phyloP scores from a whole-genome alignment of 23 tunicate genomes.

The Aplidium turbinatum region DNA sequence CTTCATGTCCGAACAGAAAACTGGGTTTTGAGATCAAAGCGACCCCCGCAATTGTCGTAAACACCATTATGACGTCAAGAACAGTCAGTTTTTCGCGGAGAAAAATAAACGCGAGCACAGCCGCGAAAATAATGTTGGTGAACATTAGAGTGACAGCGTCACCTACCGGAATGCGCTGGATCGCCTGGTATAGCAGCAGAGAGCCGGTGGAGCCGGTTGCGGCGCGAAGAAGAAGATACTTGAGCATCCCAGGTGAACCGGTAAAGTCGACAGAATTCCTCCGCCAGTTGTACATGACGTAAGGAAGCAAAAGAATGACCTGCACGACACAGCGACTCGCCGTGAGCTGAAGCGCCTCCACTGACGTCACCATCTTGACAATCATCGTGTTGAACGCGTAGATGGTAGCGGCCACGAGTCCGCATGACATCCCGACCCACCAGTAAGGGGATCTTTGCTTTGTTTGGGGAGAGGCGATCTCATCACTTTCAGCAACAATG shows the following conservation, averaged over 20 bases:
- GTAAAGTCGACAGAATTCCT: slow-evolving; percentile 32
- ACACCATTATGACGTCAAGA: slow-evolving; percentile 16
- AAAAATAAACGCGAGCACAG: slow-evolving; percentile 4
- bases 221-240: slow-evolving; percentile 47
- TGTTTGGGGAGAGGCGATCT: no score
- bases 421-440: slow-evolving; percentile 37
- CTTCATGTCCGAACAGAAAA: slow-evolving; percentile 11
- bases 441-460: slow-evolving; percentile 33
- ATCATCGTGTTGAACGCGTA: slow-evolving; percentile 35
- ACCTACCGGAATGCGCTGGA: slow-evolving; percentile 24
- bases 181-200: slow-evolving; percentile 44
- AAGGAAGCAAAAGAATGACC: slow-evolving; percentile 43
- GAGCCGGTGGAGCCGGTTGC: slow-evolving; percentile 55
- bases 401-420: slow-evolving; percentile 31
- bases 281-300: slow-evolving; percentile 30
- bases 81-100: slow-evolving; percentile 14
- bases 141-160: slow-evolving; percentile 30
- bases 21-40: slow-evolving; percentile 27
- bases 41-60: slow-evolving; percentile 20
- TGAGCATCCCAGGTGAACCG: slow-evolving; percentile 52
- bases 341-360: slow-evolving; percentile 35
- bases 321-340: slow-evolving; percentile 44
- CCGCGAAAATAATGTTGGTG: slow-evolving; percentile 16
- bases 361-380: slow-evolving; percentile 28
- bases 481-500: no score